Base-by-base conservation (phyloP, 2,797 vertebrate species). In the Chaetophractus vellerosus region DNA sequence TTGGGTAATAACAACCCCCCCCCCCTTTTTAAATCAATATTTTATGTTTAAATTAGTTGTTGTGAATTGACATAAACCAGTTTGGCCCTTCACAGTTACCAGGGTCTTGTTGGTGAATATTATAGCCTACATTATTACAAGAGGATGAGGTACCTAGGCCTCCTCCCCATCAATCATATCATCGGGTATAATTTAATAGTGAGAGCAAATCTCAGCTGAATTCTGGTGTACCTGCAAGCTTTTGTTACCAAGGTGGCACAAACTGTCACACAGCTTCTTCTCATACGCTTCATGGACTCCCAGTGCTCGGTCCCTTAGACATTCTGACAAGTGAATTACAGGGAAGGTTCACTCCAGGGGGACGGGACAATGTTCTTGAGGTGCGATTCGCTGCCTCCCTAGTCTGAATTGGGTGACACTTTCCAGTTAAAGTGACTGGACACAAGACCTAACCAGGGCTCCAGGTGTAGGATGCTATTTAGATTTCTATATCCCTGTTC, bases 31-130 rank as follows among this genome's bases (percentile, higher is more conserved):
- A 63, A 90, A 81, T 89, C 78, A 94, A 66, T 81, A 48, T 63
- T 85, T 93, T 89, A 72, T 63, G 94, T 96, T 95, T 90, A 85
- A 95, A 28, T 96, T 79, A 80, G 41, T 86, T 59, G 68, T 75
- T 93, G 28, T 88, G 36, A 88, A 68, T 94, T 83, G 74, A 48
- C 33, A 33, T 31, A 85, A 85, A 64, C 14, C 41, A 81, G 3
- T 38, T n/a, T 21, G 15, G 88, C 41, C 23, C 63, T 93, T 86
- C 18, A 23, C 19, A 33, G 50, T 45, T 63, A 33, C 33, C 15
- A 33, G 26, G 52, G 69, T 89, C 55, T 71, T 80, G 59, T 76
- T 91, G 41, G 68, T 83, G 28, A 91, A 33, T 76, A 89, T 63
- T 23, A 50, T 55, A 78, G 74, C 21, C 26, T 88, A 19, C 31